Base-by-base conservation (phyloP, 2,797 vertebrate species). In the Anguilla pacifica region DNA sequence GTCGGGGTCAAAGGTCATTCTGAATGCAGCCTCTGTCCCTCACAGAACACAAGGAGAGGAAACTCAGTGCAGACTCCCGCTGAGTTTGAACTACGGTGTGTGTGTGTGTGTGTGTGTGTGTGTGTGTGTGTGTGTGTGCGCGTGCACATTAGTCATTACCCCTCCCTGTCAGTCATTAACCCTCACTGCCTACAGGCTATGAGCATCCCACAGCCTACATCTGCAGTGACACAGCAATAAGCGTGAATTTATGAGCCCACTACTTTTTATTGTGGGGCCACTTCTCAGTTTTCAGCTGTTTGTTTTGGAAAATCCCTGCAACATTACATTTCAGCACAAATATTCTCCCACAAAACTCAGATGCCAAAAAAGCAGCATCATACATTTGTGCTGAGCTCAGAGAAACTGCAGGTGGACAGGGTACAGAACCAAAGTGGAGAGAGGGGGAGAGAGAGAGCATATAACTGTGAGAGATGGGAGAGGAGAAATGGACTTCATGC, bases 1-100 rank as follows among this genome's bases (percentile, higher is more conserved):
- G 72, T 2, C 0, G 15, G 72, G 35, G 72, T 74, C 31, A 74
- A 74, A 74, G 81, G 43, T 83, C 51, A n/a, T 17, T 10, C 81
- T 53, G 46, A 83, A 83, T 51, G 81, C 51, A 51, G 17, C 49
- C 46, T 83, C 43, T 83, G 81, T 83, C 25, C 43, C 49, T 28
- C 22, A 28, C 81, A 51, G 51, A 61, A 82, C 74, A 86, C 81
- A 82, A 61, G 6, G 74, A 35, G 4, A 82, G 86, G 74, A 81
- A 86, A 72, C 49, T 51, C 35, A 74, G 31, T 17, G 11, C 72
- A 35, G 72, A 74, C 72, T 74, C 72, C 72, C 13, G 39, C 72
- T 77, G 72, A 39, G 25, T 70, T 25, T n/a, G n/a, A 28, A n/a
- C 39, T 2, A 39, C 39, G 0, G 53, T 55, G 53, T 55, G 53